Evolutionary conservation across 2,888 invertebrate genomes (phyloP), one percentile per base, ranked within the genome.

Genomic region (Xestobium rufovillosum): DNA sequence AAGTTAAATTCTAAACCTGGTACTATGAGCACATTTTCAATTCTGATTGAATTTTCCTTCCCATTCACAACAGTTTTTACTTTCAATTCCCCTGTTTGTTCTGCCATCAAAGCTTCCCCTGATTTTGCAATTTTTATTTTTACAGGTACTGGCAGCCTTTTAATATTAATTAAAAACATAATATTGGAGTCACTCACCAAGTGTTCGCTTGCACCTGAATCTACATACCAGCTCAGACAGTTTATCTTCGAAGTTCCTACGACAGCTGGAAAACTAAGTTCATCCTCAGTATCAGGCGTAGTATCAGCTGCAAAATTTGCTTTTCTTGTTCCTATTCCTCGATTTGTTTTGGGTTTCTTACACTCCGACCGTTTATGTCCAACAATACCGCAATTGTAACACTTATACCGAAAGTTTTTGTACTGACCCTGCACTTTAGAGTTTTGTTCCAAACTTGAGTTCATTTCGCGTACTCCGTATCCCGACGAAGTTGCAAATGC

Each of bases 81-180:
- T 4, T 11, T 11, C 6, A 28, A n/a, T 8, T 9, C 23, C 9
- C 56, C 57, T 31, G 38, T 50, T 42, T 58, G 52, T 1, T 49
- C 54, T 3, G 56, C 56, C 35, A 40, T 36, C 39, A 60, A 49
- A 44, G 43, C 55, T 23, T 38, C 27, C 23, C 45, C 49, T 34
- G 47, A 36, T 47, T 56, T 57, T 33, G 60, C 58, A 27, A 57
- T 38, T 30, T 50, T 51, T 14, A 60, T 59, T 44, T 55, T 50
- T 3, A 60, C 10, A 6, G 52, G 55, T 8, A 16, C 13, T 23
- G 42, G 30, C 34, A 59, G 35, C 11, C 35, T 37, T 16, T 31
- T 28, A 2, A 41, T 28, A 28, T 50, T 48, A 6, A 4, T 32
- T 14, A 51, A 28, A 6, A 23, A 8, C 14, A 30, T 28, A 4